Evolutionary conservation across 2,797 vertebrate species (phyloP).

Genomic region (Enteromius afrohamiltoni): DNA sequence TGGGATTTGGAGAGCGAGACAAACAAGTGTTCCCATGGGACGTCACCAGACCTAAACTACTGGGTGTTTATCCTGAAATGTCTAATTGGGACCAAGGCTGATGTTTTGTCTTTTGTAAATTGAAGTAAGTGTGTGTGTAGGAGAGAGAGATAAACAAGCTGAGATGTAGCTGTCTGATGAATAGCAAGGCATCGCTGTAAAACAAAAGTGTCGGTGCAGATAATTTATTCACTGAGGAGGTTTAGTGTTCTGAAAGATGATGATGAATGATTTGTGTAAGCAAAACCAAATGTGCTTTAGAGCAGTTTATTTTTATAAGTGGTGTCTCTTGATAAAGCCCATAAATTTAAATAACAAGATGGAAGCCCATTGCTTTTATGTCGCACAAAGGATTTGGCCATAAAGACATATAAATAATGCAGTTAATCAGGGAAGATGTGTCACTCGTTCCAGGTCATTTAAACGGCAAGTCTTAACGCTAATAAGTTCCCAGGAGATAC

Average conservation of each 20-base stretch:
- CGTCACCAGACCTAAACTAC: slow-evolving; percentile 64
- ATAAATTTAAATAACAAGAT: slow-evolving; percentile 14
- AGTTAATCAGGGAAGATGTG: slow-evolving; percentile 19
- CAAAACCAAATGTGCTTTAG: slow-evolving; percentile 3
- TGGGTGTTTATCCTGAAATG: slow-evolving; percentile 70
- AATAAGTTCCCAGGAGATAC: slow-evolving; percentile 37
- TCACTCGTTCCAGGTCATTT: slow-evolving; percentile 21
- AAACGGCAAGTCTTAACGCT: slow-evolving; percentile 4
- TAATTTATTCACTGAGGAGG: slow-evolving; percentile 7
- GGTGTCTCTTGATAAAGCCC: slow-evolving; percentile 24
- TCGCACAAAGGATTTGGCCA: slow-evolving; percentile 3
- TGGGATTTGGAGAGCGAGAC: slow-evolving; percentile 64
- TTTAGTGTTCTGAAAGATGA: slow-evolving; percentile 27
- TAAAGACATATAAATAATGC: slow-evolving; percentile 24
- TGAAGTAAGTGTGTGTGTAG: background rate
- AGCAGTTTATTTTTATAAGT: slow-evolving; percentile 24
- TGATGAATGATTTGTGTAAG: slow-evolving; percentile 13
- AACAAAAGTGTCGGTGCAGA: background rate
- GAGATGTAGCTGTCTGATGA: background rate
- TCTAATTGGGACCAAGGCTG: slow-evolving; percentile 53
- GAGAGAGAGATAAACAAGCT: background rate
- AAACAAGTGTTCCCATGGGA: slow-evolving; percentile 67
- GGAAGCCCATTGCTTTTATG: background rate
- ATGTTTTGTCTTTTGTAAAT: slow-evolving; percentile 23
- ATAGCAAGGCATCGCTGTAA: background rate